Conservation (phyloP, 2,113 vertebrate genomes). For the Toxostoma redivivum region DNA sequence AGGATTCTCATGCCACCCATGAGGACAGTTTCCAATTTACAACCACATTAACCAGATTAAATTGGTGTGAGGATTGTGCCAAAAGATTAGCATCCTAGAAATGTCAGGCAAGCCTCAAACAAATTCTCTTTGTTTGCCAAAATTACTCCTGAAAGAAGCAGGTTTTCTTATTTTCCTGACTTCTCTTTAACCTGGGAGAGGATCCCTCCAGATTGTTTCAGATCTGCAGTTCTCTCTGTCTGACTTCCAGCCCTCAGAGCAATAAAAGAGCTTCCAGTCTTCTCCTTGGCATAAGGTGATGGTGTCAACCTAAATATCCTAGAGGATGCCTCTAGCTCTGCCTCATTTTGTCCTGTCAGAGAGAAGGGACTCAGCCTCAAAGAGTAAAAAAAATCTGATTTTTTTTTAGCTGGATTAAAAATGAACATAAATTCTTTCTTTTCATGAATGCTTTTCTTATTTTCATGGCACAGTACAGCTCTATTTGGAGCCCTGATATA, state of each 20-base stretch:
- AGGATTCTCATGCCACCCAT: background rate
- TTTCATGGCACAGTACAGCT: background rate
- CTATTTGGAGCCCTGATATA: accelerated
- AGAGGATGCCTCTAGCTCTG: background rate
- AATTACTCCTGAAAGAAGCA: background rate
- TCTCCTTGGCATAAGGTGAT: background rate
- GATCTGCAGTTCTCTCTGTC: background rate
- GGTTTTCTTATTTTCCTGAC: background rate
- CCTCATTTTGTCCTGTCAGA: background rate
- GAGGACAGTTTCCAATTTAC: background rate
- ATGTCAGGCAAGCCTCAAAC: background rate
- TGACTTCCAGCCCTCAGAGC: background rate
- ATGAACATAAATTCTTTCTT: background rate
- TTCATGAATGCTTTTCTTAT: background rate
- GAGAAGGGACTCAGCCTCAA: background rate
- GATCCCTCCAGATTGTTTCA: background rate
- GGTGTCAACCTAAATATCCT: background rate
- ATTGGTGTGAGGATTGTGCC: background rate
- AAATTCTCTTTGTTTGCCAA: background rate
- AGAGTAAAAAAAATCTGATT: background rate
- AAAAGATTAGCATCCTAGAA: background rate
- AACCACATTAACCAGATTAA: background rate
- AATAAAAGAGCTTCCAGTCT: background rate
- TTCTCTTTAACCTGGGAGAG: background rate
- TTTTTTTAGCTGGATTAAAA: background rate